Conservation (phyloP, 2,797 vertebrate genomes). For the Cyprinodon diabolis region DNA sequence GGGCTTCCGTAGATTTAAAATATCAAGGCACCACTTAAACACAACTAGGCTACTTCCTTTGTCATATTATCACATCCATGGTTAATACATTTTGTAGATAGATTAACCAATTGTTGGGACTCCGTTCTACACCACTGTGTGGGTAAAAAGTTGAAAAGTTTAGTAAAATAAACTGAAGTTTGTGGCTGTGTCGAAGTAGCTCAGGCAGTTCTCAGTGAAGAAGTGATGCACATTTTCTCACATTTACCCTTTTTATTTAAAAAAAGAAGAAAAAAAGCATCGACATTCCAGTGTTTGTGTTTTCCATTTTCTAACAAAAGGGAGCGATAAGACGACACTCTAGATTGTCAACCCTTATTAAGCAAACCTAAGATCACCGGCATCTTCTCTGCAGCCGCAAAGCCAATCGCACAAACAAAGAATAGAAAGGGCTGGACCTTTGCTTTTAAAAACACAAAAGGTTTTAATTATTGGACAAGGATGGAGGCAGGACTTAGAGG, state of each 20-base stretch:
- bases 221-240: conserved; percentile 2
- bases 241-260: conserved; percentile 47
- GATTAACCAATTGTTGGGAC: not conserved
- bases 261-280: conserved; percentile 52
- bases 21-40: no score
- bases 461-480: conserved; percentile 40
- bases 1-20: no score
- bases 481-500: conserved; percentile 8
- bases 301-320: conserved; percentile 81
- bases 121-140: no score
- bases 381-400: conserved; percentile 17
- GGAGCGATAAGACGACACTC: conserved; percentile 59
- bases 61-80: no score
- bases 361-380: conserved; percentile 47
- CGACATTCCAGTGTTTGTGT: conserved; percentile 85
- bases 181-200: not conserved
- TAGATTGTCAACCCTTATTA: conserved; percentile 69
- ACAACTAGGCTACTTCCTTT: no score
- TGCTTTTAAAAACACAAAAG: conserved; percentile 16
- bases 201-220: not conserved
- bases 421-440: conserved; percentile 25
- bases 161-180: no score
- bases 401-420: conserved; percentile 14
- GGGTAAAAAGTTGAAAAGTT: no score
- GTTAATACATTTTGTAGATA: no score